These are phyloP conservation scores for Forbesichthys papilliferus DNA, from an alignment of 2,113 vertebrate genomes.

Conservation along the genomic window DNA sequence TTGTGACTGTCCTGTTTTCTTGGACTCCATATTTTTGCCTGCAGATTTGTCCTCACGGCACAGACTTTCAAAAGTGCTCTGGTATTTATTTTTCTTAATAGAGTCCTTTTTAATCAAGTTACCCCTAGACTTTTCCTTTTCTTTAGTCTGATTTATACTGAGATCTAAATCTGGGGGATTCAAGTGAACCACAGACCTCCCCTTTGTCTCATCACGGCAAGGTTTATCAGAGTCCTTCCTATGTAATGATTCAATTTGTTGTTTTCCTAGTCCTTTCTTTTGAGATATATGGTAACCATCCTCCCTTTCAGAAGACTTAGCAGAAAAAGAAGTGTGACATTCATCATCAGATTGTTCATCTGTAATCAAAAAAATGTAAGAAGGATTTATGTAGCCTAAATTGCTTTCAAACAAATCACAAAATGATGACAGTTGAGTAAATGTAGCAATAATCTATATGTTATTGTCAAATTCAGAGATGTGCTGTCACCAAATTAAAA, in stretches of 20 bases:
- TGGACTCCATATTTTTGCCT: not conserved
- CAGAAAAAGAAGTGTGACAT: slow-evolving; percentile 49
- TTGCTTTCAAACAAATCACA: too few relatives aligned
- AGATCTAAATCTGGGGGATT: slow-evolving; percentile 22
- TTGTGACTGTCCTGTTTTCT: slow-evolving; percentile 15
- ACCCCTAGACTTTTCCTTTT: slow-evolving; percentile 29
- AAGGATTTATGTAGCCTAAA: too few relatives aligned
- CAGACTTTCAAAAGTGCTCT: slow-evolving; percentile 25
- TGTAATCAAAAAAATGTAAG: slow-evolving; percentile 15
- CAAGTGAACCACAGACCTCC: slow-evolving; percentile 13
- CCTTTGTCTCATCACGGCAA: slow-evolving; percentile 24
- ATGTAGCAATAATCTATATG: too few relatives aligned
- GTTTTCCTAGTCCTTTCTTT: slow-evolving; percentile 43
- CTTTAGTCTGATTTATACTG: not conserved
- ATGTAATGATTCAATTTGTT: slow-evolving; percentile 6
- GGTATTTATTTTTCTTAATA: slow-evolving; percentile 17
- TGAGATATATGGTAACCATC: slow-evolving; percentile 28
- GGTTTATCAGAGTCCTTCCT: slow-evolving; percentile 21
- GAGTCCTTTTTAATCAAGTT: slow-evolving; percentile 33
- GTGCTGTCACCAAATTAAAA: too few relatives aligned
- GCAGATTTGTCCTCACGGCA: slow-evolving; percentile 10
- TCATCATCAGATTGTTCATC: slow-evolving; percentile 59
- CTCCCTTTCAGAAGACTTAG: slow-evolving; percentile 4
- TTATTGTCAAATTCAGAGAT: too few relatives aligned
- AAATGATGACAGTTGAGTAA: too few relatives aligned